These are phyloP conservation scores for Hypomecis punctinalis DNA, from an alignment of 2,888 invertebrate genomes.

Conservation along the genomic window DNA sequence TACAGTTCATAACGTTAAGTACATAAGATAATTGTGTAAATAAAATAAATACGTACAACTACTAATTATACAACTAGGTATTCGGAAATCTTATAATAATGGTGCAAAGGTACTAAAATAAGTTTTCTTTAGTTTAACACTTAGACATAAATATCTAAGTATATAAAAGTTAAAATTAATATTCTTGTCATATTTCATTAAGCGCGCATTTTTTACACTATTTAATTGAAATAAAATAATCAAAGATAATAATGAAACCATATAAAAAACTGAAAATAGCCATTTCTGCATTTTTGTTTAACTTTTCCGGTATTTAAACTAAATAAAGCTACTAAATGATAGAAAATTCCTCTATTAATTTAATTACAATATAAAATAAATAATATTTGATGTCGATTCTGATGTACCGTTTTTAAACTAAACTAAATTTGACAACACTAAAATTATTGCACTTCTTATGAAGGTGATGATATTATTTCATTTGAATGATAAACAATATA, in stretches of 20 bases:
- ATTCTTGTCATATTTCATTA: too few relatives aligned
- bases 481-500: too few relatives aligned
- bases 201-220: too few relatives aligned
- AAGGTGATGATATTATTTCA: too few relatives aligned
- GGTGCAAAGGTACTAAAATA: conserved; percentile 42
- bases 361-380: conserved; percentile 8
- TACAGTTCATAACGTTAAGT: conserved; percentile 72
- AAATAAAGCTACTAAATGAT: neutral
- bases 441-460: too few relatives aligned
- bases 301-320: neutral
- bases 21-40: conserved; percentile 62
- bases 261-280: neutral
- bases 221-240: neutral
- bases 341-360: conserved; percentile 3
- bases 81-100: conserved; percentile 35
- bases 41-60: conserved; percentile 50
- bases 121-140: conserved; percentile 21
- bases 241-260: too few relatives aligned
- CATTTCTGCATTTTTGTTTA: neutral
- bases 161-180: too few relatives aligned
- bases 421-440: too few relatives aligned
- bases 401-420: too few relatives aligned
- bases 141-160: conserved; percentile 15
- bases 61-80: conserved; percentile 22
- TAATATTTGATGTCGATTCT: too few relatives aligned